These are phyloP conservation scores for Neosilurus mollespiculum DNA, from an alignment of 2,797 vertebrate species.

Conservation along the genomic window DNA sequence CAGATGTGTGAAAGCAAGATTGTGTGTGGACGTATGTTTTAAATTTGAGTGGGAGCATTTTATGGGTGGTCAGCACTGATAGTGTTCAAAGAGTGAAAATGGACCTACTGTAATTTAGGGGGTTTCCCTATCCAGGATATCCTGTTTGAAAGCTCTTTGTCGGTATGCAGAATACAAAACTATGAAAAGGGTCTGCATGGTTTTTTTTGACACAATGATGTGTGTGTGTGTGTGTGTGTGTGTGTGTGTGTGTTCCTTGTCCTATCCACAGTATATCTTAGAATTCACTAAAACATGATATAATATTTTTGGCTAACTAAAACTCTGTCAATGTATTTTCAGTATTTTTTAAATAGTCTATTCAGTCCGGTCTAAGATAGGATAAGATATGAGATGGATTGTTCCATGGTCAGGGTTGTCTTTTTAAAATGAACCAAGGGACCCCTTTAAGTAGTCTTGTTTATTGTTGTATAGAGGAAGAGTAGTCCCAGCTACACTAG, in stretches of 20 bases:
- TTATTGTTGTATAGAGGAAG: no score
- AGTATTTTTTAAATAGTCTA: no score
- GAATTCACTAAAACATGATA: no score
- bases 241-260: not conserved
- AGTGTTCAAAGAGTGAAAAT: conserved; percentile 12
- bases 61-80: not conserved
- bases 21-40: conserved; percentile 12
- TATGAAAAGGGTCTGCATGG: not conserved
- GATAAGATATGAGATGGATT: no score
- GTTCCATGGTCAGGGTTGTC: no score
- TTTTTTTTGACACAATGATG: not conserved
- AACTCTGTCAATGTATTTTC: no score
- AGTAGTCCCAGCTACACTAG: no score
- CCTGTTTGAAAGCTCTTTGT: conserved; percentile 1
- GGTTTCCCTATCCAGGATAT: not conserved
- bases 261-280: not conserved
- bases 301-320: no score
- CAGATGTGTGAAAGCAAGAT: conserved; percentile 69
- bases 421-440: no score
- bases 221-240: not conserved
- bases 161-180: not conserved
- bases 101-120: not conserved
- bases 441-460: no score
- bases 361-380: no score
- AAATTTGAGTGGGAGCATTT: conserved; percentile 34